These are phyloP conservation scores for Lasioglossum malachurum DNA, from an alignment of 2,888 invertebrate species.

Conservation along the genomic window DNA sequence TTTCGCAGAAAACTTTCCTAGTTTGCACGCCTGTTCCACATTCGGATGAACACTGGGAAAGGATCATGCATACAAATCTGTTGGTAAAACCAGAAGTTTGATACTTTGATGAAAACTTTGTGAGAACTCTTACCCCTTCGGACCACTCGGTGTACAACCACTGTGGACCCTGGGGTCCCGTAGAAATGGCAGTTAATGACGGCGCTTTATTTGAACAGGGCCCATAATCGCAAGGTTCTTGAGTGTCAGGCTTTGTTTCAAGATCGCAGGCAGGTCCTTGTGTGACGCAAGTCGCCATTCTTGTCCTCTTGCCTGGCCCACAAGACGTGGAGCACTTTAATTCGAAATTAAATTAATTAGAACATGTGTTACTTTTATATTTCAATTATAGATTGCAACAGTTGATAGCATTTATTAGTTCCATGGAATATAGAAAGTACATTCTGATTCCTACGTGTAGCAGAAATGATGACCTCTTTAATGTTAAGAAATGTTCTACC, in stretches of 20 bases:
- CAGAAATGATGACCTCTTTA: not conserved
- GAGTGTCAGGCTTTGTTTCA: conserved; percentile 84
- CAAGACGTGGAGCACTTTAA: conserved; percentile 89
- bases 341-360: not conserved
- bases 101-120: not conserved
- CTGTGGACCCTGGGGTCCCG: conserved; percentile 69
- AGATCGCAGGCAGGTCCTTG: conserved; percentile 69
- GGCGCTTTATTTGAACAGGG: conserved; percentile 81
- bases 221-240: conserved; percentile 87
- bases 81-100: not conserved
- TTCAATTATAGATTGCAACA: not conserved
- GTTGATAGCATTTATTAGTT: not conserved
- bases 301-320: conserved; percentile 87
- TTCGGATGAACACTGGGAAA: conserved; percentile 89
- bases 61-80: not conserved
- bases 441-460: not conserved
- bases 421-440: not conserved
- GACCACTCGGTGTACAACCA: conserved; percentile 89
- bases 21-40: conserved; percentile 93
- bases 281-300: conserved; percentile 86
- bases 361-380: not conserved
- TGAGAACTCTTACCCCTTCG: conserved; percentile 72
- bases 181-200: conserved; percentile 38
- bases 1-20: conserved; percentile 89
- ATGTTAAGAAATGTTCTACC: not conserved